Evolutionary conservation across 53 echinoderm and acorn worm genomes (phyloP).

Genomic region (Glandiceps talaboti): DNA sequence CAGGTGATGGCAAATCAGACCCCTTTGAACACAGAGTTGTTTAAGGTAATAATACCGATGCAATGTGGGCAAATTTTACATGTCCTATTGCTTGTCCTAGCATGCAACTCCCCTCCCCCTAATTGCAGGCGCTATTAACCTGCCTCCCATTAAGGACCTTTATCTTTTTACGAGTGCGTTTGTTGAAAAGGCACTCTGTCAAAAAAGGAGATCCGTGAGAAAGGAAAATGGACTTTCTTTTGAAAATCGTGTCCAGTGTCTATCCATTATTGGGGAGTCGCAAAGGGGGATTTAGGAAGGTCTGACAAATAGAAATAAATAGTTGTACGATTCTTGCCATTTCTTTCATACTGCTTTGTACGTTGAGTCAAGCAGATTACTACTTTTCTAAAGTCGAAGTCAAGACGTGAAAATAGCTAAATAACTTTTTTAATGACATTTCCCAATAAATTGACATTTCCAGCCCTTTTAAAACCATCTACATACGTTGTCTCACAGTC

Average conservation of each 20-base stretch:
- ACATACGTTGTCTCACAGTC: no score
- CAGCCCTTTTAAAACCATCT: no score
- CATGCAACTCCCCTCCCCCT: conserved; percentile 1
- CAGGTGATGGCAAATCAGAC: neutral
- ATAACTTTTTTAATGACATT: no score
- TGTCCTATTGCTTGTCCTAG: neutral
- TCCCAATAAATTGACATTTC: no score
- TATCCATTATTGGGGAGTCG: neutral
- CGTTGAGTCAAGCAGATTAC: no score
- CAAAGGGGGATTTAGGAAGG: neutral
- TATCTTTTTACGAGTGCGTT: neutral
- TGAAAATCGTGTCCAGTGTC: neutral
- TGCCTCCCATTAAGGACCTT: neutral
- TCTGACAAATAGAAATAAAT: neutral
- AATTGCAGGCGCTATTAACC: neutral
- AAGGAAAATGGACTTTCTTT: neutral
- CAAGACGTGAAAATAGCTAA: no score
- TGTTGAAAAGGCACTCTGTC: neutral
- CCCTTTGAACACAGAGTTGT: neutral
- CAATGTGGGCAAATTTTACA: neutral
- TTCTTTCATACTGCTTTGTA: neutral
- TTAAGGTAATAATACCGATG: neutral
- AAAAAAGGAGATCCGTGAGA: neutral
- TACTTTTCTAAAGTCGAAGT: no score
- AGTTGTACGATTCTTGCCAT: neutral